Conservation (phyloP, 2,113 vertebrate species). For the Odobenus rosmarus region DNA sequence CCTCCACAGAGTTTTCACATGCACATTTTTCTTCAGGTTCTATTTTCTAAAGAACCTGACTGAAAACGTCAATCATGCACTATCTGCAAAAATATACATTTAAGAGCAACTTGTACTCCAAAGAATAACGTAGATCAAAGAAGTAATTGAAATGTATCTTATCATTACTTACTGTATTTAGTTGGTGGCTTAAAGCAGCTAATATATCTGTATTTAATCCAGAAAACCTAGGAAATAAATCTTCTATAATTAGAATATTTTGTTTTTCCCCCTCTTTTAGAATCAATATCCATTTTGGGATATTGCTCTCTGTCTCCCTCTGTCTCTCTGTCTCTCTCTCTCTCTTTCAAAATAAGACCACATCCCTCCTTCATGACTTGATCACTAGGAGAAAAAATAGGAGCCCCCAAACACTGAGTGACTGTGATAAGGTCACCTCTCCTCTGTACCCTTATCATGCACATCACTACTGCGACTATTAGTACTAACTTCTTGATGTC, state of each 20-base stretch:
- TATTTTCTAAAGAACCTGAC: background rate
- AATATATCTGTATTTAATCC: background rate
- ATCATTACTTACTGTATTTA: background rate
- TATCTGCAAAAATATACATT: background rate
- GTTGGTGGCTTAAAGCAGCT: background rate
- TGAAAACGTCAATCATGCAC: background rate
- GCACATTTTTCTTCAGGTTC: background rate
- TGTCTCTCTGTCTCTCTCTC: background rate
- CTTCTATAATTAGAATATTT: background rate
- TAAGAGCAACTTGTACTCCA: background rate
- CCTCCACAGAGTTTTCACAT: background rate
- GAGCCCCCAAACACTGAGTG: background rate
- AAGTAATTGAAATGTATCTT: background rate
- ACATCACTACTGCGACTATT: background rate
- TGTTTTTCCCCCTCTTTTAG: background rate
- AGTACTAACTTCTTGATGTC: background rate
- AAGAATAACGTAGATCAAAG: background rate
- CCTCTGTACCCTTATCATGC: rapidly evolving
- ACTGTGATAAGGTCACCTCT: background rate
- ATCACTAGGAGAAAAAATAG: background rate
- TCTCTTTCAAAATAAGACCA: background rate
- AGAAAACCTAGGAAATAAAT: background rate
- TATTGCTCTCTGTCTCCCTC: background rate
- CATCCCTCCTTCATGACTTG: rapidly evolving
- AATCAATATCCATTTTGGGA: background rate